These are phyloP conservation scores for Radopholus similis DNA, from an alignment of 1,140 invertebrate genomes.

Conservation along the genomic window DNA sequence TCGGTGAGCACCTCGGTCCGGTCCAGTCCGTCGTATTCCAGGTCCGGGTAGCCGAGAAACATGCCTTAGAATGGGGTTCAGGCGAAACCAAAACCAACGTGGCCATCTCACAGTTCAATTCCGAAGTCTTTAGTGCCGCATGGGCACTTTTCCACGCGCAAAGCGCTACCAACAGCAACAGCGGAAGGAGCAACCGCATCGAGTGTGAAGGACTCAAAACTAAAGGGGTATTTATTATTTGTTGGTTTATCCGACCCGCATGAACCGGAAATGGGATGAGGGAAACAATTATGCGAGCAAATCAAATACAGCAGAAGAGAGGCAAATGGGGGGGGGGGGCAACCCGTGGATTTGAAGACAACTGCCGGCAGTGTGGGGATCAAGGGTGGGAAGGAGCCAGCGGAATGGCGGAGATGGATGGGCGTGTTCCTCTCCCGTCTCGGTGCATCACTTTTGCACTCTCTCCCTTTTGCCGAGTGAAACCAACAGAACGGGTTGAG, in stretches of 20 bases:
- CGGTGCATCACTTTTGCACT: not conserved
- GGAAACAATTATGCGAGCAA: not conserved
- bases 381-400: too few species aligned
- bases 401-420: not conserved
- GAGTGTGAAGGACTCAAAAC: too few species aligned
- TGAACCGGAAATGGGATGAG: not conserved
- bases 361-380: too few species aligned
- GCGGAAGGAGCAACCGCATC: too few species aligned
- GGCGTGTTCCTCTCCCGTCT: not conserved
- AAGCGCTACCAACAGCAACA: too few species aligned
- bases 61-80: slow-evolving; percentile 66
- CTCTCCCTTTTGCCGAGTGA: too few species aligned
- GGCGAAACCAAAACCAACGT: slow-evolving; percentile 21
- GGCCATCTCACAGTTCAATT: slow-evolving; percentile 17
- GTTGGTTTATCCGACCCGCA: too few species aligned
- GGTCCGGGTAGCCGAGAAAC: slow-evolving; percentile 59
- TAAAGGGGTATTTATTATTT: too few species aligned
- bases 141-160: too few species aligned
- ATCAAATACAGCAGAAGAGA: not conserved
- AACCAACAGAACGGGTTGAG: not conserved
- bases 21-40: slow-evolving; percentile 59
- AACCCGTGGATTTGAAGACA: too few species aligned
- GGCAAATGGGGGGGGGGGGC: not conserved
- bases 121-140: slow-evolving; percentile 13
- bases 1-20: slow-evolving; percentile 58